These are phyloP conservation scores for Druceiella hillmani DNA, from an alignment of 2,888 invertebrate species.

Conservation along the genomic window DNA sequence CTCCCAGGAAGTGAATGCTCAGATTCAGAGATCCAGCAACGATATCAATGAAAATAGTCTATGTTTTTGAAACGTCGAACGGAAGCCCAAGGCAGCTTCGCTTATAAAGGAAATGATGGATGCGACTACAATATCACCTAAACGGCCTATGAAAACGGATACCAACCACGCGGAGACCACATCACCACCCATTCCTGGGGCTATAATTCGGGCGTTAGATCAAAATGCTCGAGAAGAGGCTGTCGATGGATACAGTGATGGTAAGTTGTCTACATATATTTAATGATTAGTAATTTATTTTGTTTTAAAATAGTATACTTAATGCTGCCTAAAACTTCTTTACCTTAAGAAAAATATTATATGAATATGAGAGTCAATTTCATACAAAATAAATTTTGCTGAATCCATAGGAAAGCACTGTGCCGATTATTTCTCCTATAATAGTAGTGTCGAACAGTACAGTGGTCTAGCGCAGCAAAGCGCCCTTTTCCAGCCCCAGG, in stretches of 20 bases:
- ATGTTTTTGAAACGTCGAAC: constrained; percentile 47
- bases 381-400: too few relatives aligned
- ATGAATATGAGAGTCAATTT: too few relatives aligned
- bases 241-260: constrained; percentile 46
- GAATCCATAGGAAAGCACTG: too few relatives aligned
- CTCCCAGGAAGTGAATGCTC: constrained; percentile 39
- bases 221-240: constrained; percentile 50
- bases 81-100: constrained; percentile 48
- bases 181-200: constrained; percentile 47
- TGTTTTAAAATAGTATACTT: too few relatives aligned
- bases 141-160: constrained; percentile 49
- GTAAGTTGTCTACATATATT: constrained; percentile 32
- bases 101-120: constrained; percentile 48
- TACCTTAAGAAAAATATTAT: too few relatives aligned
- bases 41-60: constrained; percentile 44
- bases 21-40: constrained; percentile 40
- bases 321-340: too few relatives aligned
- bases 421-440: too few relatives aligned
- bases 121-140: constrained; percentile 48
- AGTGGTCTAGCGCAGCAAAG: too few relatives aligned
- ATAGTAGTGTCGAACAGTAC: too few relatives aligned
- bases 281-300: too few relatives aligned
- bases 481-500: too few relatives aligned
- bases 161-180: constrained; percentile 45
- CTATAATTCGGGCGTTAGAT: constrained; percentile 43